Evolutionary conservation across 2,113 vertebrate genomes (phyloP), one percentile per base, ranked within the genome.

Genomic region (Eurypyga helias): DNA sequence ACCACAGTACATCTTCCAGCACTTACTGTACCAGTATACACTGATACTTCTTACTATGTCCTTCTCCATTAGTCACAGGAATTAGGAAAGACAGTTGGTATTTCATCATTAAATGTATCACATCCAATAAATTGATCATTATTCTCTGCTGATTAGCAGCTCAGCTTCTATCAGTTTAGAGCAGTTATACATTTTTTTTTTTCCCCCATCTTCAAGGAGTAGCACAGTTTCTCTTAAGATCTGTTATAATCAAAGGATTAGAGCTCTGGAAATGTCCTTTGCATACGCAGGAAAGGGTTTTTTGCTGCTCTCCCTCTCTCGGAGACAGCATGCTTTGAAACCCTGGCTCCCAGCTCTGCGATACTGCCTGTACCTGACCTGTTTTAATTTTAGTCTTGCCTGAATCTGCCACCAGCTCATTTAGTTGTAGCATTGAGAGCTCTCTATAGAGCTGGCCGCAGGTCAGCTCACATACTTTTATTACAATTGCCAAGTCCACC

Each of bases 171-270:
- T 78, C 71, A 82, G 76, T 62, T 90, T 70, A 16, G 51, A 91
- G 78, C 25, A 91, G 79, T 72, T 85, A 54, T 0, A 10, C 28
- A 67, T 70, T 58, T 46, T 5, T 6, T 71, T 70, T 58, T 46
- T 5, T 6, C 15, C n/a, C 34, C 61, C 23, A 13, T 64, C 93
- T 93, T 96, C 88, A 95, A 93, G 90, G 45, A 70, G 41, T 6
- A 83, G 78, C 81, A 92, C 33, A 61, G 79, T 81, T 93, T 92
- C 90, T 96, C 71, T 78, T 91, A 92, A 93, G 92, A 78, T 91
- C 83, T 83, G 69, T 69, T 92, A 66, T 75, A 92, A 96, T 96
- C 92, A 95, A 97, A 97, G 84, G 83, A 82, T 83, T 76, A 89
- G 79, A 96, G 88, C 73, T 76, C 73, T 96, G 80, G 81, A 89